Base-by-base conservation (phyloP, 2,797 vertebrate species). In the Ptychadena robeensis region DNA sequence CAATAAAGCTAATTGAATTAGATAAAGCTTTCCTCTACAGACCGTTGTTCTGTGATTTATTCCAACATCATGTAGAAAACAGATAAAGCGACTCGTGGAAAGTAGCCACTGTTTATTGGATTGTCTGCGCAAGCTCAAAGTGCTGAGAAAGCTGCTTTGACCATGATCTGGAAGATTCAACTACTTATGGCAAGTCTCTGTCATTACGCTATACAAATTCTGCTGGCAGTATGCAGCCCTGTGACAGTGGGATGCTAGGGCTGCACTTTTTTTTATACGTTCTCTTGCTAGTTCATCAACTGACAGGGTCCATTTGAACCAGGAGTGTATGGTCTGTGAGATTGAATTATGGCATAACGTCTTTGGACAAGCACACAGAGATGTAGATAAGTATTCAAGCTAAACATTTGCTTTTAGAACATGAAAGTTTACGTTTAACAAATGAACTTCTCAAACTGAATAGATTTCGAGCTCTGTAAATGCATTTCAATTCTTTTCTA, bases 31-130 rank as follows among this genome's bases (percentile, higher is more conserved):
- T 70, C 82, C 30, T 87, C 72, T 30, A 25, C 64, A 82, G 65
- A 74, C 28, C 6, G 65, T 0, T 4, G 2, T 40, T 82, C 1
- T 34, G 4, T 44, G 30, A 86, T 32, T 57, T 76, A 44, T 79
- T 89, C 73, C 35, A 34, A 65, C 37, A 53, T 61, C 79, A 80
- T 53, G 22, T 38, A 81, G 79, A 72, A 63, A 69, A 59, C 40
- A 79, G 76, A 70, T 38, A 70, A 80, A 64, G 11, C 34, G 7
- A 15, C 48, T 40, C 35, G 15, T 3, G 57, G 35, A 82, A 61
- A 44, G n/a, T 31, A 15, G 9, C 35, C 53, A 22, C 22, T 35
- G 61, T 63, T 69, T 69, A 63, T 63, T 38, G 63, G 34, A 70
- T 15, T 74, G n/a, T 68, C 63, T 57, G 27, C 35, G 25, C 38